Conservation (phyloP, 2,888 invertebrate genomes). For the Laspeyria flexula region DNA sequence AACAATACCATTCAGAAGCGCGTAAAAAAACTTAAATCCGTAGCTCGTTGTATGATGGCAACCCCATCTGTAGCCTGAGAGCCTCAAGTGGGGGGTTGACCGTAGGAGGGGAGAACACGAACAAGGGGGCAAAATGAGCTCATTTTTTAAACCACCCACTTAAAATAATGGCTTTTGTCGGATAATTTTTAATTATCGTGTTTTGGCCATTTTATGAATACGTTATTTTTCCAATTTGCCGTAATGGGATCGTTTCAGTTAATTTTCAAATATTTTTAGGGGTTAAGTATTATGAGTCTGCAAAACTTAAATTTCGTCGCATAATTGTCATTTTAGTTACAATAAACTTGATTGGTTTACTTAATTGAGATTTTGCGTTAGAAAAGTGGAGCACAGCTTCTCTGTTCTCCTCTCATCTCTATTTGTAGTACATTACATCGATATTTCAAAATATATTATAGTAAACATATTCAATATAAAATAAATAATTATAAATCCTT, state of each 20-base stretch:
- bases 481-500: too few species aligned
- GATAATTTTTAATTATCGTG: slow-evolving; percentile 38
- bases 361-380: too few species aligned
- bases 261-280: slow-evolving; percentile 2
- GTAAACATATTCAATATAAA: too few species aligned
- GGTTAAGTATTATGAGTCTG: neutral
- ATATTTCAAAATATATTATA: too few species aligned
- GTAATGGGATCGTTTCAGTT: neutral
- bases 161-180: slow-evolving; percentile 29
- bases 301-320: too few species aligned
- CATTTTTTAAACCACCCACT: slow-evolving; percentile 40
- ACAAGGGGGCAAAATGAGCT: slow-evolving; percentile 28
- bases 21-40: slow-evolving; percentile 20
- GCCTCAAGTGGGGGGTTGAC: slow-evolving; percentile 31
- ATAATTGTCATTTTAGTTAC: too few species aligned
- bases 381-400: too few species aligned
- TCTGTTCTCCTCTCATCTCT: too few species aligned
- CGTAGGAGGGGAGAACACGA: too few species aligned
- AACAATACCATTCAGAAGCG: slow-evolving; percentile 15
- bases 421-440: too few species aligned
- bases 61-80: slow-evolving; percentile 11
- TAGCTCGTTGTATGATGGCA: slow-evolving; percentile 17
- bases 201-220: slow-evolving; percentile 21
- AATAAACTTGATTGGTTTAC: too few species aligned
- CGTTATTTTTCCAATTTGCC: slow-evolving; percentile 15